Evolutionary conservation across 2,888 invertebrate species (phyloP).

Genomic region (Napeogenes inachia): DNA sequence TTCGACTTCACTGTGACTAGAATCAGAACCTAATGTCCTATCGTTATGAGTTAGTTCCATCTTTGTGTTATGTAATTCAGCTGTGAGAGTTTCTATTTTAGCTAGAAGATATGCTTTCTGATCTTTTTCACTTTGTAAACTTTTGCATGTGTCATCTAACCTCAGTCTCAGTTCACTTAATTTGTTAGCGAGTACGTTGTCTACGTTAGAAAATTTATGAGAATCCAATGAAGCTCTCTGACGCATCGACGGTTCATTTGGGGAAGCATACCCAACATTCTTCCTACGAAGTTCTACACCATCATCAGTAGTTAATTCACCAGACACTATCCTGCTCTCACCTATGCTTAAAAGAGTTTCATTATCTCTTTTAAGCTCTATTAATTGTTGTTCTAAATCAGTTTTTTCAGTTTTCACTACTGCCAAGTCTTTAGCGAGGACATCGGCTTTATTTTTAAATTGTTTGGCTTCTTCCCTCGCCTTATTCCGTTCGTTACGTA

Average conservation of each 20-base stretch:
- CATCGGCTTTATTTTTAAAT: slow-evolving; percentile 87
- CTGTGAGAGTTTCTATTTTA: slow-evolving; percentile 61
- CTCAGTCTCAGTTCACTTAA: slow-evolving; percentile 58
- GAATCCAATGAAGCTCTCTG: slow-evolving; percentile 69
- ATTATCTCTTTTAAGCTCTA: slow-evolving; percentile 87
- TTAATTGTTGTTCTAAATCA: slow-evolving; percentile 86
- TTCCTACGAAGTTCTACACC: slow-evolving; percentile 65
- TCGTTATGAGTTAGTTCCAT: slow-evolving; percentile 61
- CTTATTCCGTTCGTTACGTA: slow-evolving; percentile 92
- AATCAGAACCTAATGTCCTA: slow-evolving; percentile 66
- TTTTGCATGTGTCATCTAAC: slow-evolving; percentile 62
- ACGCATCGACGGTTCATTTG: slow-evolving; percentile 52
- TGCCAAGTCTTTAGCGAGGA: slow-evolving; percentile 84
- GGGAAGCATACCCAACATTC: slow-evolving; percentile 52
- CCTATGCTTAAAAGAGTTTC: slow-evolving; percentile 82
- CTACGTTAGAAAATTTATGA: slow-evolving; percentile 67
- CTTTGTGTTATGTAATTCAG: slow-evolving; percentile 62
- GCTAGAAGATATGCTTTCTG: slow-evolving; percentile 61
- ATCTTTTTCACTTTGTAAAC: slow-evolving; percentile 63
- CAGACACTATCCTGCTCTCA: slow-evolving; percentile 63
- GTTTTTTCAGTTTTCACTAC: slow-evolving; percentile 86
- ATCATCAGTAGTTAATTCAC: slow-evolving; percentile 60
- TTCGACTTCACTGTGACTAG: slow-evolving; percentile 69
- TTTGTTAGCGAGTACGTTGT: slow-evolving; percentile 64
- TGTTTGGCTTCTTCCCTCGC: slow-evolving; percentile 93